These are phyloP conservation scores for Cryptomyrus ogoouensis DNA, from an alignment of 2,113 vertebrate species.

Conservation along the genomic window DNA sequence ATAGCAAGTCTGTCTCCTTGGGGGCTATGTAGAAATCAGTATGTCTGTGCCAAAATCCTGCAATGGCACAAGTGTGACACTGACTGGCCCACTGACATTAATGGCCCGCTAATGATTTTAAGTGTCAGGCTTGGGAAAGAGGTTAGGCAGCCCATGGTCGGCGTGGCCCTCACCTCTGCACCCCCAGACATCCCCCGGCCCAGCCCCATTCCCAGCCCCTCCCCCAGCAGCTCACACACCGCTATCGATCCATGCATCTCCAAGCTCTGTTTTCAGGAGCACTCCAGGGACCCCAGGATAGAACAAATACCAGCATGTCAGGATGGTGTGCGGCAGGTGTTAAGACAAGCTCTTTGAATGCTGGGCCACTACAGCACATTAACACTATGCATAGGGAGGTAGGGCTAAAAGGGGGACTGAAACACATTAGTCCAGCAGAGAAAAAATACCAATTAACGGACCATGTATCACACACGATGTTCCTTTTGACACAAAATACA, in stretches of 20 bases:
- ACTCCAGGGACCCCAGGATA: conserved; percentile 44
- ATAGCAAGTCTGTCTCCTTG: neutral
- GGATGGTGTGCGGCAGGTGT: conserved; percentile 54
- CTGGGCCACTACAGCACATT: conserved; percentile 58
- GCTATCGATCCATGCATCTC: conserved; percentile 57
- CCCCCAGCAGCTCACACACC: conserved; percentile 43
- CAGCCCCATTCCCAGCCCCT: neutral
- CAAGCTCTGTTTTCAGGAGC: conserved; percentile 38
- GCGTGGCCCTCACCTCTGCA: neutral
- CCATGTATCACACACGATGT: neutral
- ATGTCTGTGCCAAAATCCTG: neutral
- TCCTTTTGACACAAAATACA: neutral
- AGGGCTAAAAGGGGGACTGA: neutral
- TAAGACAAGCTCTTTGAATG: conserved; percentile 64
- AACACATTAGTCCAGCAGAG: neutral
- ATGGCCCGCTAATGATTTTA: neutral
- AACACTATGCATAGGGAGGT: conserved; percentile 43
- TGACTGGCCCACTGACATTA: neutral
- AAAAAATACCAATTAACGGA: neutral
- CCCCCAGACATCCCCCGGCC: neutral
- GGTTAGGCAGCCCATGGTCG: neutral
- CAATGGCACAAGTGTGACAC: neutral
- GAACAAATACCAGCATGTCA: conserved; percentile 50
- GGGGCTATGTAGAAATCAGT: neutral
- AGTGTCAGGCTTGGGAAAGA: neutral